Percentiles rank a stretch among this genome's conserved stretches.
These are phyloP conservation scores for Apis florea DNA, from an alignment of 1,140 invertebrate species.

Conservation along the genomic window DNA sequence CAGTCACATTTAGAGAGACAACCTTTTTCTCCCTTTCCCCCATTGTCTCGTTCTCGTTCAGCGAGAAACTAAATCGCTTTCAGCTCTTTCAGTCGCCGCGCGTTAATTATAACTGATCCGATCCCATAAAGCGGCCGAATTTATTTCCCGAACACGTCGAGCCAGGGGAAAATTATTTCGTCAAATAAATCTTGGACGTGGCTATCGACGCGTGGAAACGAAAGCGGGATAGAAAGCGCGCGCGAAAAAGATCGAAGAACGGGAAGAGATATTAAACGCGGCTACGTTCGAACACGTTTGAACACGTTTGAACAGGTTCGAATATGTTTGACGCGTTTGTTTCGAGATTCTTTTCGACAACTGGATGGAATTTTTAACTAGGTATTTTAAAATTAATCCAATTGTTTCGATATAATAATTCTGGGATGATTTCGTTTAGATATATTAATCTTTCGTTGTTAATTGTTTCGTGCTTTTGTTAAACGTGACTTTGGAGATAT, in stretches of 20 bases:
- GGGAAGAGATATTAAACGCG: no score
- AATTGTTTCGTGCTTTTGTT: no score
- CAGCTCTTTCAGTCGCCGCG: neutral
- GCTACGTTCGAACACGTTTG: neutral
- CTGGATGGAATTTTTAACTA: no score
- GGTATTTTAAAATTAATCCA: no score
- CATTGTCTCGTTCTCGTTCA: neutral
- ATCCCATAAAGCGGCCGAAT: conserved; percentile 38
- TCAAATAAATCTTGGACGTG: conserved; percentile 29
- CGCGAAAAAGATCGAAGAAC: no score
- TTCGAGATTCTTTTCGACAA: no score
- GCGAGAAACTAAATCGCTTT: conserved; percentile 34
- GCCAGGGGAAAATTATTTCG: conserved; percentile 23
- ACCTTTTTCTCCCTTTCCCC: neutral
- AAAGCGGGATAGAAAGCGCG: neutral
- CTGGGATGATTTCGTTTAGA: no score
- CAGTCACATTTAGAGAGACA: conserved; percentile 37
- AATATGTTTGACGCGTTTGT: no score
- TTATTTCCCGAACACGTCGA: conserved; percentile 24
- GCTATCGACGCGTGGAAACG: neutral
- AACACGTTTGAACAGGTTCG: no score
- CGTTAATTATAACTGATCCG: conserved; percentile 50
- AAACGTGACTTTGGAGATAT: no score
- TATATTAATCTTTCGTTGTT: no score
- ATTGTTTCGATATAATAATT: no score